Evolutionary conservation across 2,113 vertebrate genomes (phyloP).

Genomic region (Mola mola): DNA sequence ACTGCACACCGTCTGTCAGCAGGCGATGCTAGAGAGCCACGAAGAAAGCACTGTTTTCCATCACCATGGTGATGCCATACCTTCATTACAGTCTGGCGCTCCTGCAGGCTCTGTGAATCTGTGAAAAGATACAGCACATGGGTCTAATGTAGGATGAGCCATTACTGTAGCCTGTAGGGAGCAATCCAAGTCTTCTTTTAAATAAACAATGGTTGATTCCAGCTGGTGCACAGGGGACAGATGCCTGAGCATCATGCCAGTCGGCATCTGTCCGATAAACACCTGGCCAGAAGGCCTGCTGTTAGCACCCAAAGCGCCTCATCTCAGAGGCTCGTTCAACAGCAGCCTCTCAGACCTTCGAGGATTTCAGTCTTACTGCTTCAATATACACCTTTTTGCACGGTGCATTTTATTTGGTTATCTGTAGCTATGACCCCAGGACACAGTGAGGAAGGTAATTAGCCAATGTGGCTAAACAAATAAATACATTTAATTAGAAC

Average conservation of each 20-base stretch:
- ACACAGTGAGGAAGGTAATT: neutral
- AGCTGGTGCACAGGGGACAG: slow-evolving; percentile 2
- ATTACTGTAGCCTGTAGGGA: slow-evolving; percentile 29
- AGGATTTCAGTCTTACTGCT: neutral
- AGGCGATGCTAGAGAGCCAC: slow-evolving; percentile 40
- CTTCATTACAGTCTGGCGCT: neutral
- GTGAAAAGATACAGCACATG: slow-evolving; percentile 18
- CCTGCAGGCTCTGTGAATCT: slow-evolving; percentile 28
- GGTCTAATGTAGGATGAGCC: slow-evolving; percentile 2
- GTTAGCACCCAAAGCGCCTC: slow-evolving; percentile 9
- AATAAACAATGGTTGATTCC: slow-evolving; percentile 26
- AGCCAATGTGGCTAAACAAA: neutral
- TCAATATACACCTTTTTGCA: too few species aligned
- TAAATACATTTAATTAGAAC: neutral
- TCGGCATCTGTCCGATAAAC: slow-evolving; percentile 51
- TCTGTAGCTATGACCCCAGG: too few species aligned
- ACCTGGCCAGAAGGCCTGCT: slow-evolving; percentile 15
- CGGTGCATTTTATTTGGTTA: too few species aligned
- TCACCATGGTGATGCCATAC: slow-evolving; percentile 25
- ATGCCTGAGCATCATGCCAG: slow-evolving; percentile 38
- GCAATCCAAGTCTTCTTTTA: slow-evolving; percentile 28
- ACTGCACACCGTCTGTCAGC: slow-evolving; percentile 5
- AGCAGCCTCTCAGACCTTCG: slow-evolving; percentile 1
- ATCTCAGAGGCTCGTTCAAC: slow-evolving; percentile 2
- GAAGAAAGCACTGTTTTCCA: too few species aligned